phyloP scores from a whole-genome alignment of 2,888 invertebrate species.

The Mongoloraphidia duomilia region DNA sequence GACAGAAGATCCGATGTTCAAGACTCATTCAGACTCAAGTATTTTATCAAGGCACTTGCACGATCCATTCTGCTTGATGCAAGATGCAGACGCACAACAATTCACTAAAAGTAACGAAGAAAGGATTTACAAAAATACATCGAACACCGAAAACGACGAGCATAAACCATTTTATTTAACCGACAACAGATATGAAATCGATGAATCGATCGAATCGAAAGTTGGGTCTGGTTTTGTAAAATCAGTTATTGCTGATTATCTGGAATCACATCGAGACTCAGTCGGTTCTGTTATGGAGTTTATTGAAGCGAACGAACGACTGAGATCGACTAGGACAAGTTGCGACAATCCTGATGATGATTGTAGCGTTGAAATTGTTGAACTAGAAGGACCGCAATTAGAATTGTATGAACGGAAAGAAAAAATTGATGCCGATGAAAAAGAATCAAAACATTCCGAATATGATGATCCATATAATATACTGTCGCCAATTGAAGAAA shows the following conservation, averaged over 20 bases:
- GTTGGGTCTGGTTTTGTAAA: constrained; percentile 24
- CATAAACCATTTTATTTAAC: background rate
- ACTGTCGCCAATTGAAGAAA: constrained; percentile 42
- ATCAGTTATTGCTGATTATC: constrained; percentile 28
- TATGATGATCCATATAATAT: constrained; percentile 19
- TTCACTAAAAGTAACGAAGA: too few species aligned
- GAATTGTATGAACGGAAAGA: constrained; percentile 10
- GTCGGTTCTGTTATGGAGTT: constrained; percentile 30
- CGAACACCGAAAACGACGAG: too few species aligned
- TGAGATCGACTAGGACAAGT: constrained; percentile 10
- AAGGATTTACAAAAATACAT: too few species aligned
- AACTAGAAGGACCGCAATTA: constrained; percentile 4
- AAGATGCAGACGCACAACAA: too few species aligned
- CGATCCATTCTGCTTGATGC: too few species aligned
- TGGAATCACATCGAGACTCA: constrained; percentile 30
- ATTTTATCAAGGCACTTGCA: too few species aligned
- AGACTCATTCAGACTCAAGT: too few species aligned
- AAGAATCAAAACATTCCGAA: constrained; percentile 14
- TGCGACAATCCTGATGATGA: background rate
- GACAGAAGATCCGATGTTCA: too few species aligned
- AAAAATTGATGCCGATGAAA: constrained; percentile 14
- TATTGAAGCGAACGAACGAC: constrained; percentile 17
- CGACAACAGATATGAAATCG: background rate
- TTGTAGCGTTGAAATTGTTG: too few species aligned
- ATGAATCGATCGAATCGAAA: constrained; percentile 12